phyloP scores from a whole-genome alignment of 1,140 invertebrate genomes.

The Hetaerina americana region DNA sequence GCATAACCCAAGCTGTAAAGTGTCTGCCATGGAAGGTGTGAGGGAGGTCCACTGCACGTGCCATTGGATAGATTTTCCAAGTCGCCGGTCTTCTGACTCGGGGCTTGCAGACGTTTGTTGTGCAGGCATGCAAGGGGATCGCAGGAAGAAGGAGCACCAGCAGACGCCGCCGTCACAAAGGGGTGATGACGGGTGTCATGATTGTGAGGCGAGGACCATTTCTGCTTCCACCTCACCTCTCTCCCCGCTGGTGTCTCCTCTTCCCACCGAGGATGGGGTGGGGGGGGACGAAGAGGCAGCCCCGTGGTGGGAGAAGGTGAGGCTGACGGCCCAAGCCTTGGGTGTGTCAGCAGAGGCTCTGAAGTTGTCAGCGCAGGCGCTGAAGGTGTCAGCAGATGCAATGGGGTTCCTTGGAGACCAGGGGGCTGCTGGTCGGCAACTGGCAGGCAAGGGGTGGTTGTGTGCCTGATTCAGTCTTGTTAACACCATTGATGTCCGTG shows the following conservation, averaged over 20 bases:
- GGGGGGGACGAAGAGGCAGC: background rate
- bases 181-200: background rate
- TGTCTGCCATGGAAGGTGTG: background rate
- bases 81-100: background rate
- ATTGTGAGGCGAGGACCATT: background rate
- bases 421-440: background rate
- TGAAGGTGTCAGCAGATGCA: background rate
- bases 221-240: background rate
- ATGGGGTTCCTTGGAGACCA: background rate
- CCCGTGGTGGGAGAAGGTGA: background rate
- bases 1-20: background rate
- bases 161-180: background rate
- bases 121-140: background rate
- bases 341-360: background rate
- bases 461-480: background rate
- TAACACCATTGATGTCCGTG: background rate
- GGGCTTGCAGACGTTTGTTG: background rate
- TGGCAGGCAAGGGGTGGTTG: background rate
- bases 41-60: background rate
- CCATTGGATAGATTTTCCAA: background rate
- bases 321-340: background rate
- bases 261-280: background rate
- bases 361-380: background rate
- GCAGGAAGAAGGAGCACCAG: background rate
- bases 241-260: background rate